A percentile compares a stretch with the other conserved stretches of the same genome.
Evolutionary conservation across 2,797 vertebrate genomes (phyloP).

Genomic region (Ispidina lecontei): DNA sequence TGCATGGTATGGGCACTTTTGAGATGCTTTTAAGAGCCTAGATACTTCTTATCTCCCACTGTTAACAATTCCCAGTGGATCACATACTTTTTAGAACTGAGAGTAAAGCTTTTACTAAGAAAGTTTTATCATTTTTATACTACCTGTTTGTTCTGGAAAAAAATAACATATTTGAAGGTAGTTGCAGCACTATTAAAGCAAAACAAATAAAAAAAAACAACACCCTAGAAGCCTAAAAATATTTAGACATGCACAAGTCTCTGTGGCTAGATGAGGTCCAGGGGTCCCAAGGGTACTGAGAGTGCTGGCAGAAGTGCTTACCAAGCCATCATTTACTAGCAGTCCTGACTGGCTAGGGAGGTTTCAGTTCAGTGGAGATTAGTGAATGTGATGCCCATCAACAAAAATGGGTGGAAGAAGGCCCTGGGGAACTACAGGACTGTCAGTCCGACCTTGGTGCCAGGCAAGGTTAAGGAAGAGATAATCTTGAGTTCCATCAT

Average conservation of each 20-base stretch:
- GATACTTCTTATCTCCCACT: neutral
- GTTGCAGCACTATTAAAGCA: neutral
- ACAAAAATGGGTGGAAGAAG: neutral
- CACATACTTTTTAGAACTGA: neutral
- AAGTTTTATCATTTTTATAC: neutral
- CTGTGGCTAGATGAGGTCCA: neutral
- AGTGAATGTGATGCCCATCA: neutral
- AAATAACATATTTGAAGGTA: neutral
- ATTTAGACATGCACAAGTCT: neutral
- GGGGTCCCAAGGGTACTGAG: neutral
- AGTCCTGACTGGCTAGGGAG: too few relatives aligned
- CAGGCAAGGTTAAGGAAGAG: neutral
- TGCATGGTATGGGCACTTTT: neutral
- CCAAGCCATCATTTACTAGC: neutral
- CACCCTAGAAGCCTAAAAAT: neutral
- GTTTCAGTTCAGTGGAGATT: neutral
- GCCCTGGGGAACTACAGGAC: neutral
- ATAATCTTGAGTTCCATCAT: neutral
- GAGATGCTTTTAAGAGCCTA: neutral
- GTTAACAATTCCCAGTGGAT: neutral
- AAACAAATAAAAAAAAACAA: neutral
- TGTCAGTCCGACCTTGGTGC: neutral
- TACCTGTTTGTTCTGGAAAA: neutral
- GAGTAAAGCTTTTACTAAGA: neutral
- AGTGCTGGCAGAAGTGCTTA: neutral